Base-by-base conservation (phyloP, 2,113 vertebrate genomes). In the Psilopsiagon aymara region DNA sequence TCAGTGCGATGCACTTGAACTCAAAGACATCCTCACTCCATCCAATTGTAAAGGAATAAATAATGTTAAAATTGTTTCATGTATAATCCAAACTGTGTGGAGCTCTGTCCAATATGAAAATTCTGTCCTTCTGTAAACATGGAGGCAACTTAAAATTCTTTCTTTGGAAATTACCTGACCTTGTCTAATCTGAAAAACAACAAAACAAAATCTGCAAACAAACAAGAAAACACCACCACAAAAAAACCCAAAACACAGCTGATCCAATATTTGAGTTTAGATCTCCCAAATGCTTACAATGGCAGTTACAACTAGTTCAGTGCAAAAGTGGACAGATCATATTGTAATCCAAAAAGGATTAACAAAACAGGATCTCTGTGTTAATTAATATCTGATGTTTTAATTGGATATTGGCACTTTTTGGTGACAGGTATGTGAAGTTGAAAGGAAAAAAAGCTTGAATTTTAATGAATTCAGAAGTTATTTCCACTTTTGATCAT, bases 221-320 rank as follows among this genome's bases (percentile, higher is more conserved):
- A 59, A 15, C 33, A 46, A n/a, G 6, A 41, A 63, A 66, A 24
- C 0, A 5, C 2, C 8, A 35, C 33, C 41, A 9, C 3, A 35
- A 44, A 43, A 55, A 11, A 0, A 13, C 7, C 53, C 21, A 6
- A 16, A 2, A 7, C n/a, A 18, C 9, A 23, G n/a, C 2, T 8
- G 9, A 14, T 10, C 28, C 7, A 29, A 69, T 59, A 16, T 57
- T 70, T 37, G 37, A 9, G 13, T 68, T 88, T 52, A 17, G 33
- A 15, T 29, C 66, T 84, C 37, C 35, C 49, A 43, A n/a, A 31
- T 29, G 3, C 49, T 55, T 33, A 39, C 5, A 11, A 6, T 2
- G 68, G 23, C 51, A 80, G 49, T 37, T 51, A 3, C 13, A 74
- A 1, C 2, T 27, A 10, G 16, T 19, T 17, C 37, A 33, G 5